Evolutionary conservation across 1,140 invertebrate species (phyloP), one percentile per base, ranked within the genome.

Genomic region (Bombus huntii): DNA sequence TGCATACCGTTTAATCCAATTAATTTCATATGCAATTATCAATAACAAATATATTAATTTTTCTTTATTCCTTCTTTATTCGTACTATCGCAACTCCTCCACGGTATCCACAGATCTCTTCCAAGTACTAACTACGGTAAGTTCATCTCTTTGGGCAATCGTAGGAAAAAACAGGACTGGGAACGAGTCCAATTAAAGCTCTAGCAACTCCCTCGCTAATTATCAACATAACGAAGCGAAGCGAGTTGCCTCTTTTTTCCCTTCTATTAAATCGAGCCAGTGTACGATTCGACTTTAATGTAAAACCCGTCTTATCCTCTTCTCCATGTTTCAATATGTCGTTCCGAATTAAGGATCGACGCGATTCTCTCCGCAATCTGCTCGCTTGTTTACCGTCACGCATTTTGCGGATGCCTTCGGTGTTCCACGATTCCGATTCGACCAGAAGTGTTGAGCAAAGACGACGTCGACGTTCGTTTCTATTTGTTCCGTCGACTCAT

Each of bases 361-460:
- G n/a, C n/a, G 31, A 8, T 28, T 53, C 25, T 22, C 42, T 10
- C 31, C 15, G 65, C 31, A 68, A 34, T 42, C 71, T 42, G 8
- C 66, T 71, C 66, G 66, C 53, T 47, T 71, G 66, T 81, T 66
- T 75, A 57, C 47, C 18, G 44, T 37, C 47, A 10, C 73, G 73
- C 73, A 47, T 57, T 57, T 75, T 13, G 34, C 73, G 47, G 47
- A 57, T 75, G 34, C 44, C 34, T 74, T 37, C 47, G 22, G 0
- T 28, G 47, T 75, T 57, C 47, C 73, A 6, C 25, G 47, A 57
- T 75, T 75, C 31, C 47, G 57, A 75, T 75, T 57, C 47, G 73
- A 57, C 47, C 47, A 75, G 47, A 53, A 75, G 73, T 37, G 73
- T 75, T 57, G 59, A 66, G 57, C 34, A 42, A 83, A 75, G 81